These are phyloP conservation scores for Hycleus cichorii DNA, from an alignment of 1,140 invertebrate species.

Conservation along the genomic window DNA sequence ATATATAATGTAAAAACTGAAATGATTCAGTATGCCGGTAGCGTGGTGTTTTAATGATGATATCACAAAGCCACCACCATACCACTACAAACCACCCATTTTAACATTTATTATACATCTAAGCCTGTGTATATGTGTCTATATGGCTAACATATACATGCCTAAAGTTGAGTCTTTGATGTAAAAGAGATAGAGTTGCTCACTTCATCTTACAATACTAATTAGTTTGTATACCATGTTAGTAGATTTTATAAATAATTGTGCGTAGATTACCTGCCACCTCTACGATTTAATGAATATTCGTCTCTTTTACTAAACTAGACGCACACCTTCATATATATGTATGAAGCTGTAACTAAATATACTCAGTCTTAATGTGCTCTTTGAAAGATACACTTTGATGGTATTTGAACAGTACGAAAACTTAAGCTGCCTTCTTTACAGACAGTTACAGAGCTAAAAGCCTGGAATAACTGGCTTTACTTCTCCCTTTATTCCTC, in stretches of 20 bases:
- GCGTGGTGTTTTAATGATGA: slow-evolving; percentile 25
- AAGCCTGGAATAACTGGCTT: slow-evolving; percentile 5
- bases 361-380: too few relatives aligned
- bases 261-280: slow-evolving; percentile 19
- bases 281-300: slow-evolving; percentile 13
- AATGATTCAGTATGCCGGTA: slow-evolving; percentile 23
- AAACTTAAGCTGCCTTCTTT: not conserved
- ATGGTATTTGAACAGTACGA: not conserved
- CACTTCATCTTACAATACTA: slow-evolving; percentile 16
- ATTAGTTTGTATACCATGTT: slow-evolving; percentile 2
- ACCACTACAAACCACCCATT: too few relatives aligned
- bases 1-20: slow-evolving; percentile 27
- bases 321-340: too few relatives aligned
- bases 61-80: slow-evolving; percentile 21
- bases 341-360: too few relatives aligned
- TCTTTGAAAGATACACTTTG: too few relatives aligned
- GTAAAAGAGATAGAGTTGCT: slow-evolving; percentile 5
- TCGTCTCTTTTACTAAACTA: not conserved
- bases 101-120: slow-evolving; percentile 26
- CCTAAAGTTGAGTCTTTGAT: slow-evolving; percentile 10
- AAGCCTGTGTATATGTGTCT: not conserved
- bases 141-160: too few relatives aligned
- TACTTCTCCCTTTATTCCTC: not conserved
- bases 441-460: not conserved
- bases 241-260: not conserved